Percentiles rank a stretch among this genome's conserved stretches.
These are phyloP conservation scores for Brachynemurus nebulosus DNA, from an alignment of 2,888 invertebrate species.

Conservation along the genomic window DNA sequence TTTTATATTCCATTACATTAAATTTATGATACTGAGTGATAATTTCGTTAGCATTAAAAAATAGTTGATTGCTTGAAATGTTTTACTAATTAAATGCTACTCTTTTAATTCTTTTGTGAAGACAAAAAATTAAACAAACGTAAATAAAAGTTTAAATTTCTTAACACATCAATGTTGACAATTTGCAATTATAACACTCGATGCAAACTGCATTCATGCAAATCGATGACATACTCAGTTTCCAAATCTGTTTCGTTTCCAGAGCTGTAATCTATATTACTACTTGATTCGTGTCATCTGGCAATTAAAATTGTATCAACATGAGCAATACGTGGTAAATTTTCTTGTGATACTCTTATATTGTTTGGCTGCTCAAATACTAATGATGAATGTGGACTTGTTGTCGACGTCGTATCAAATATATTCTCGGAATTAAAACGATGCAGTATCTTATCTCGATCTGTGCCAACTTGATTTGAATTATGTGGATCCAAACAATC, in stretches of 20 bases:
- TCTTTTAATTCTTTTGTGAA: too few species aligned
- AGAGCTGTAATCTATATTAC: constrained; percentile 5
- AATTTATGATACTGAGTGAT: too few species aligned
- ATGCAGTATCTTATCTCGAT: neutral
- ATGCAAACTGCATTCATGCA: constrained; percentile 9
- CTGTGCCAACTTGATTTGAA: neutral
- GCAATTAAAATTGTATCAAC: constrained; percentile 45
- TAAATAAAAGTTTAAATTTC: too few species aligned
- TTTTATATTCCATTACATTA: too few species aligned
- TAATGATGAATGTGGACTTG: constrained; percentile 37
- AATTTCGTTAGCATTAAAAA: too few species aligned
- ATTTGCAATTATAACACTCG: constrained; percentile 2
- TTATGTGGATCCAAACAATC: constrained; percentile 19
- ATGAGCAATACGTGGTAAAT: constrained; percentile 34
- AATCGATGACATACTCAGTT: constrained; percentile 11
- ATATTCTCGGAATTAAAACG: constrained; percentile 6
- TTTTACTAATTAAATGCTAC: too few species aligned
- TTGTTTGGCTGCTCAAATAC: constrained; percentile 20
- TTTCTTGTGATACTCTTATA: constrained; percentile 18
- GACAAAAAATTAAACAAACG: too few species aligned
- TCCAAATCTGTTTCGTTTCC: constrained; percentile 8
- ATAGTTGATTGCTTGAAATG: too few species aligned
- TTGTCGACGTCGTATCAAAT: constrained; percentile 28
- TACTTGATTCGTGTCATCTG: constrained; percentile 33
- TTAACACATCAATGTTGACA: too few species aligned